Evolutionary conservation across 2,797 vertebrate genomes (phyloP).

Genomic region (Sciurus vulgaris): DNA sequence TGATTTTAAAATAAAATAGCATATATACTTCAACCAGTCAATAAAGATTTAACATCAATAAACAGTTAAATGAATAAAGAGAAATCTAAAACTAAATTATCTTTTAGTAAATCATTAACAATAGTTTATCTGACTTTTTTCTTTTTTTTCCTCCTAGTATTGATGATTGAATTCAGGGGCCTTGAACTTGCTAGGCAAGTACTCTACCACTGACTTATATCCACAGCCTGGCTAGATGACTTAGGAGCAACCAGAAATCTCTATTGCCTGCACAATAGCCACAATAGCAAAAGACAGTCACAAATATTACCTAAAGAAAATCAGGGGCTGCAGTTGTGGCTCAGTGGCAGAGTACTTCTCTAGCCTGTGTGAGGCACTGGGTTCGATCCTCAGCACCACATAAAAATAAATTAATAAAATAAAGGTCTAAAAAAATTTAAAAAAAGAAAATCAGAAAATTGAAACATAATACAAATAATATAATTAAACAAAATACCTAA

Average conservation of each 20-base stretch:
- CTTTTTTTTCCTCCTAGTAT: no score
- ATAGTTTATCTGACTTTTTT: background rate
- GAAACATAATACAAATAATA: conserved; percentile 6
- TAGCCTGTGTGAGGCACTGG: no score
- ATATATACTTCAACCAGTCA: conserved; percentile 18
- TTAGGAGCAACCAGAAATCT: conserved; percentile 29
- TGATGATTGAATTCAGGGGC: no score
- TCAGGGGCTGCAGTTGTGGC: background rate
- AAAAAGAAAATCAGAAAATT: conserved; percentile 27
- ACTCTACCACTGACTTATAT: no score
- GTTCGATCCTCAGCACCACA: no score
- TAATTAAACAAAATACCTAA: conserved; percentile 35
- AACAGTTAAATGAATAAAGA: background rate
- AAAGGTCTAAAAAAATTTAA: no score
- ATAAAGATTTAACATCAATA: conserved; percentile 32
- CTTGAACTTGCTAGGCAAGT: no score
- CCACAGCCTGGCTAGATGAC: background rate
- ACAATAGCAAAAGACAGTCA: background rate
- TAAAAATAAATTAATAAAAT: no score
- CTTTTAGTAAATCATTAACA: conserved; percentile 56
- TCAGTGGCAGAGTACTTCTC: no score
- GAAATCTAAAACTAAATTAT: conserved; percentile 56
- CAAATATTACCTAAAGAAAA: conserved; percentile 50
- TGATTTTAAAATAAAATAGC: conserved; percentile 62
- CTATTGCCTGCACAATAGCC: background rate